Percentiles rank a stretch among this genome's conserved stretches.
phyloP scores from a whole-genome alignment of 2,797 vertebrate species.

The Chanos chanos region DNA sequence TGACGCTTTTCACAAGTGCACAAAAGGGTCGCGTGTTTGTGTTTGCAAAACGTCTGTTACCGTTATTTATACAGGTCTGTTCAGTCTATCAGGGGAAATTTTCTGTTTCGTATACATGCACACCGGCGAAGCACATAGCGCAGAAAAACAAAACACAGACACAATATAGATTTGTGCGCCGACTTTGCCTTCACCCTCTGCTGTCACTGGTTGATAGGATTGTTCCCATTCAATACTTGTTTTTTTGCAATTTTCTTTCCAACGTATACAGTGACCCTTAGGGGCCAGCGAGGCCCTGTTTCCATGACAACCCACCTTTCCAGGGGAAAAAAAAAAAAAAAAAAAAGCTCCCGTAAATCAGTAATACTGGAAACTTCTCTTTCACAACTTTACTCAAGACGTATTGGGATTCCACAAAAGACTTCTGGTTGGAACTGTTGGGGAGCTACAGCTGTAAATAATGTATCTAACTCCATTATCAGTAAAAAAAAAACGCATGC shows the following conservation, averaged over 20 bases:
- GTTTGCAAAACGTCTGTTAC: constrained; percentile 19
- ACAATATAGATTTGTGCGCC: constrained; percentile 36
- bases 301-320: constrained; percentile 37
- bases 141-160: constrained; percentile 22
- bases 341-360: background rate
- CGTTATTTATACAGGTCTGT: constrained; percentile 22
- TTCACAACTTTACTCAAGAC: constrained; percentile 10
- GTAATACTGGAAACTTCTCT: constrained; percentile 1
- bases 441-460: background rate
- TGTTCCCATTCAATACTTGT: constrained; percentile 46
- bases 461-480: background rate
- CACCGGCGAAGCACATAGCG: background rate
- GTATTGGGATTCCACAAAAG: constrained; percentile 25
- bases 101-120: background rate
- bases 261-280: constrained; percentile 11
- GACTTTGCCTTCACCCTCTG: constrained; percentile 52
- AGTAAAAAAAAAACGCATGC: background rate
- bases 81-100: background rate
- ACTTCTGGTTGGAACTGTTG: background rate
- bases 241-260: constrained; percentile 29
- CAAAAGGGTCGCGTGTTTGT: background rate
- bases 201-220: constrained; percentile 56
- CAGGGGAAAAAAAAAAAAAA: too few species aligned
- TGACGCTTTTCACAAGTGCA: background rate
- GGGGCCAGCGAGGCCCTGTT: constrained; percentile 14